Conservation (phyloP, 2,888 invertebrate genomes). For the Papilio gigon region DNA sequence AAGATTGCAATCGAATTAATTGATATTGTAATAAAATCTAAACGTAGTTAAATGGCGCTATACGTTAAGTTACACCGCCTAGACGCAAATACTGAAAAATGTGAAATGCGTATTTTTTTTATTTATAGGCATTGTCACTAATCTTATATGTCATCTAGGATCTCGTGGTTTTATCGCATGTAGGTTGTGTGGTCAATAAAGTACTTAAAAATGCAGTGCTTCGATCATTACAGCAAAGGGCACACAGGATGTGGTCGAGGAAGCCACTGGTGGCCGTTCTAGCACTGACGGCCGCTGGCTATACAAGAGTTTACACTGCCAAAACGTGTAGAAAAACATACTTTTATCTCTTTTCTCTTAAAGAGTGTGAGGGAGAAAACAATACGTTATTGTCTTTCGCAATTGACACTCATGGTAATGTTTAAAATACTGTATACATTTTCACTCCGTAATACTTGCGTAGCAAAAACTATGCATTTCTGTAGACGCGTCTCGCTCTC, state of each 20-base stretch:
- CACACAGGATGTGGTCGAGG: conserved; percentile 32
- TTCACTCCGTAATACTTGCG: not conserved
- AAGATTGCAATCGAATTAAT: no score
- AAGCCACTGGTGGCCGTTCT: conserved; percentile 9
- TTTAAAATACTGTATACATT: not conserved
- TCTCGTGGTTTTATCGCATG: conserved; percentile 15
- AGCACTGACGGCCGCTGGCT: not conserved
- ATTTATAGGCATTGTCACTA: not conserved
- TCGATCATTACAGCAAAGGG: conserved; percentile 20
- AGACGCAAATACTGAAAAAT: no score
- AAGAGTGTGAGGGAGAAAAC: not conserved
- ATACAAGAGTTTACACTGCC: not conserved
- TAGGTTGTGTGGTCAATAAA: conserved; percentile 17
- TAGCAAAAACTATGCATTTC: not conserved
- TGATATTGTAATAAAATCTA: no score
- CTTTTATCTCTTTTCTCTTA: not conserved
- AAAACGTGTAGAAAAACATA: not conserved
- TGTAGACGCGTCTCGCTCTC: not conserved
- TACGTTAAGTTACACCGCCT: no score
- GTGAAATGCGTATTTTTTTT: not conserved
- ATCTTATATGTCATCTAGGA: conserved; percentile 14
- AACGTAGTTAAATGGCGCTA: no score
- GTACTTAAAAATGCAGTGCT: conserved; percentile 26
- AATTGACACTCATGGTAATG: not conserved
- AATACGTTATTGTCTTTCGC: not conserved